Percentiles rank a stretch among this genome's conserved stretches.
phyloP scores from a whole-genome alignment of 2,888 invertebrate genomes.

The Drosophila percnosoma region DNA sequence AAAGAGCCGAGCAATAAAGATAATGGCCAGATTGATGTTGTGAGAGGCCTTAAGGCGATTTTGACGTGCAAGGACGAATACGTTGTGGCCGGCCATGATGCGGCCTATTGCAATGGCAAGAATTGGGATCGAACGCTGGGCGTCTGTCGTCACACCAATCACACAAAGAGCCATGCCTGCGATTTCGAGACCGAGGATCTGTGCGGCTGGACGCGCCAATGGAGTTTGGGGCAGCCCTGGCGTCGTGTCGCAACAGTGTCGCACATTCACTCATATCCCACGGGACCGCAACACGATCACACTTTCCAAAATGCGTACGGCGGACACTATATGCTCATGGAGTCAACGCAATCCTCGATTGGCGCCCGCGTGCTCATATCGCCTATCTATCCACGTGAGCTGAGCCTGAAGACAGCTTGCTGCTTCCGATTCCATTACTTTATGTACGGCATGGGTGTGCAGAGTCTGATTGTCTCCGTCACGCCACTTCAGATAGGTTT shows the following conservation, averaged over 20 bases:
- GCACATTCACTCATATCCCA: slow-evolving; percentile 80
- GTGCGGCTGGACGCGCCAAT: slow-evolving; percentile 92
- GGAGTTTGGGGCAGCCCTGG: slow-evolving; percentile 90
- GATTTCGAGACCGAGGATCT: slow-evolving; percentile 86
- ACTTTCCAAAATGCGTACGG: slow-evolving; percentile 87
- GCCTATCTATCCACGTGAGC: slow-evolving; percentile 87
- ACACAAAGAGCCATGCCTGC: slow-evolving; percentile 61
- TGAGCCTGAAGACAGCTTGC: slow-evolving; percentile 85
- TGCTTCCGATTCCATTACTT: slow-evolving; percentile 91
- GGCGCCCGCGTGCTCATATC: slow-evolving; percentile 88
- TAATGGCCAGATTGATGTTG: slow-evolving; percentile 86
- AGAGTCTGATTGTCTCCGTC: slow-evolving; percentile 86
- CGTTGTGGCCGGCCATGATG: slow-evolving; percentile 86
- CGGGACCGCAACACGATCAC: slow-evolving; percentile 92
- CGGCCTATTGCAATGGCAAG: slow-evolving; percentile 90
- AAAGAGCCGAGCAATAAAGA: slow-evolving; percentile 81
- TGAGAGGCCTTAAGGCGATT: slow-evolving; percentile 86
- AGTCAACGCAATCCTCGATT: slow-evolving; percentile 82
- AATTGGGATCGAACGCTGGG: slow-evolving; percentile 90
- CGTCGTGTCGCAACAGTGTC: slow-evolving; percentile 86
- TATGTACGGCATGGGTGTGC: slow-evolving; percentile 90
- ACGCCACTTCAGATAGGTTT: slow-evolving; percentile 84
- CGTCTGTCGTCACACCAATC: slow-evolving; percentile 85
- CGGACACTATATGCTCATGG: slow-evolving; percentile 94
- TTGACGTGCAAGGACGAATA: slow-evolving; percentile 89